Evolutionary conservation across 2,797 vertebrate species (phyloP).

Genomic region (Streptopelia turtur): DNA sequence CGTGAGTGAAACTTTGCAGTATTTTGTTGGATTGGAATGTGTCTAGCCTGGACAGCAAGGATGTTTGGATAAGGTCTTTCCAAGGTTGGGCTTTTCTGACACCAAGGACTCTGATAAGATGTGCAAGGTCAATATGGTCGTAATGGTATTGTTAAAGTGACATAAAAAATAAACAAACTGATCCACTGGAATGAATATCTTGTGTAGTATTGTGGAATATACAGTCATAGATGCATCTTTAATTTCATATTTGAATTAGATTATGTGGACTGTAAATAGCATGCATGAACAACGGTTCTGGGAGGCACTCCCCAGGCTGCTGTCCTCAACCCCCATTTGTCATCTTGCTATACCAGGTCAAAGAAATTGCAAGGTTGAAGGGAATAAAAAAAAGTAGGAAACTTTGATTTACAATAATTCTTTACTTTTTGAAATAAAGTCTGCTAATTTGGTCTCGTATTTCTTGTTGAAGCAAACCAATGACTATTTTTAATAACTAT

Average conservation of each 20-base stretch:
- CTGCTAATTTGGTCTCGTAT: background rate
- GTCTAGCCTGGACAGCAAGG: background rate
- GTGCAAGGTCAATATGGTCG: background rate
- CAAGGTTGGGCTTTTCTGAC: slow-evolving; percentile 28
- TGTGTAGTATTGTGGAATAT: background rate
- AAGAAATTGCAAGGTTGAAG: background rate
- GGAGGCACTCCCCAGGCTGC: background rate
- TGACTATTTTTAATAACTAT: background rate
- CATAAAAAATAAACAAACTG: background rate
- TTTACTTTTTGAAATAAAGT: background rate
- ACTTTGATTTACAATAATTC: background rate
- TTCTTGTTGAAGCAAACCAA: background rate
- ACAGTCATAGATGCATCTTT: background rate
- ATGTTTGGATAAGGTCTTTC: slow-evolving; percentile 19
- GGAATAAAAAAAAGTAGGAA: background rate
- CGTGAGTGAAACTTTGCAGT: background rate
- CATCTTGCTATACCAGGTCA: background rate
- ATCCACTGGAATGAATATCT: background rate
- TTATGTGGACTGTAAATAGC: background rate
- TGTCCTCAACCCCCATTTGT: background rate
- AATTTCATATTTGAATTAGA: background rate
- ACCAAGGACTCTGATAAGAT: slow-evolving; percentile 19
- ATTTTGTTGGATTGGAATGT: slow-evolving; percentile 26
- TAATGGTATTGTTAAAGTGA: background rate
- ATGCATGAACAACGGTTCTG: background rate